Evolutionary conservation across 2,113 vertebrate species (phyloP), one percentile per base, ranked within the genome.

Genomic region (Paradoxurus hermaphroditus): DNA sequence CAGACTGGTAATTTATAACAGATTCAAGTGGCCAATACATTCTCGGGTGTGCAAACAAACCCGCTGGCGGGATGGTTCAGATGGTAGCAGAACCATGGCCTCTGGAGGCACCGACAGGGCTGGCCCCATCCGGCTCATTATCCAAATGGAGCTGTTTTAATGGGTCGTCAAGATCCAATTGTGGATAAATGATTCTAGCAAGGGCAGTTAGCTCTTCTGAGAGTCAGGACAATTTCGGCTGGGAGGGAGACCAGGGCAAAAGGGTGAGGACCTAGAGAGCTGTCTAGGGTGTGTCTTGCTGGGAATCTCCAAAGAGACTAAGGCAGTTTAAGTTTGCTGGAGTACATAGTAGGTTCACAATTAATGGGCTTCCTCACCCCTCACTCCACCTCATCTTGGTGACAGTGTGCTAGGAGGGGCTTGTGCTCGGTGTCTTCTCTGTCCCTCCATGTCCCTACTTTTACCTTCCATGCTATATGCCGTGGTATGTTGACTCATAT

Each of bases 1-100:
- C 90, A 97, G 97, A 65, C 86, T 51, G 75, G 91, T 95, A 96
- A 98, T 98, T 98, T 97, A 96, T 98, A 97, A 97, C n/a, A 5
- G 95, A 97, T 95, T 96, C 97, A 98, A 98, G 97, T 96, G 94
- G 96, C 97, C 95, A 95, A 63, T 95, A 75, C 92, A 85, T 96
- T 87, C 95, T 95, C 1, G 8, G 92, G 86, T 73, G 59, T 93
- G 85, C 83, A 96, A 96, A 96, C 96, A 88, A 96, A 85, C 27
- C 70, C 0, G 31, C 49, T 34, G 31, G 87, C 0, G 6, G 94
- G 65, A 63, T 68, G 83, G 88, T 79, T 94, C 70, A 25, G 65
- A 59, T 0, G 4, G 39, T 8, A 51, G 72, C 59, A 46, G 90
- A 39, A 63, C 36, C 36, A 23, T 0, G 4, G 93, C 62, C 77